phyloP scores from a whole-genome alignment of 30 jellyfish, hydroid and myxozoan genomes.

The Morbakka virulenta region DNA sequence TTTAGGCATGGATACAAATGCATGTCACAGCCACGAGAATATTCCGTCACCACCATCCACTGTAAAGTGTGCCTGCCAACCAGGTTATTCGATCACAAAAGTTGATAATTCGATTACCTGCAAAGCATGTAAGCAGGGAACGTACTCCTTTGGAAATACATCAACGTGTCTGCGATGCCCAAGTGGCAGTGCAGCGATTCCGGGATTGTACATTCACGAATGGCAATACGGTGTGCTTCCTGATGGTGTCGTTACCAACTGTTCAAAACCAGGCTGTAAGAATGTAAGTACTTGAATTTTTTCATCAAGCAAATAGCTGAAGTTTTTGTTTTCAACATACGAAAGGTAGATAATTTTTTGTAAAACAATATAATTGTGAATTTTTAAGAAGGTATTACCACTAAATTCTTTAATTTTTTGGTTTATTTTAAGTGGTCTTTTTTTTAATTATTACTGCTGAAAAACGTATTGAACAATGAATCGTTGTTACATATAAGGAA shows the following conservation, averaged over 20 bases:
- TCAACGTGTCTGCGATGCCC: constrained; percentile 57
- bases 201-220: constrained; percentile 52
- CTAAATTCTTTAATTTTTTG: background rate
- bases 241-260: constrained; percentile 30
- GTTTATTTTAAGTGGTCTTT: background rate
- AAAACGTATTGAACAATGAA: no score
- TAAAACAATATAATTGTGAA: background rate
- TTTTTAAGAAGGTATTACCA: background rate
- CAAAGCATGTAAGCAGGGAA: constrained; percentile 36
- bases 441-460: no score
- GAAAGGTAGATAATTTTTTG: background rate
- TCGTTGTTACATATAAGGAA: no score
- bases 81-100: constrained; percentile 54
- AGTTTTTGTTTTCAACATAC: background rate
- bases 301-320: background rate
- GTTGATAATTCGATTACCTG: constrained; percentile 13
- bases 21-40: constrained; percentile 1
- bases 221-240: constrained; percentile 71
- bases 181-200: constrained; percentile 83
- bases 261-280: constrained; percentile 68
- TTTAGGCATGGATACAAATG: no score
- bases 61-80: constrained; percentile 57
- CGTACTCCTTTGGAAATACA: background rate
- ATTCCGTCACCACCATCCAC: background rate
- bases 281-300: constrained; percentile 13